These are phyloP conservation scores for Diglossa cyanea DNA, from an alignment of 2,797 vertebrate species.

Conservation along the genomic window DNA sequence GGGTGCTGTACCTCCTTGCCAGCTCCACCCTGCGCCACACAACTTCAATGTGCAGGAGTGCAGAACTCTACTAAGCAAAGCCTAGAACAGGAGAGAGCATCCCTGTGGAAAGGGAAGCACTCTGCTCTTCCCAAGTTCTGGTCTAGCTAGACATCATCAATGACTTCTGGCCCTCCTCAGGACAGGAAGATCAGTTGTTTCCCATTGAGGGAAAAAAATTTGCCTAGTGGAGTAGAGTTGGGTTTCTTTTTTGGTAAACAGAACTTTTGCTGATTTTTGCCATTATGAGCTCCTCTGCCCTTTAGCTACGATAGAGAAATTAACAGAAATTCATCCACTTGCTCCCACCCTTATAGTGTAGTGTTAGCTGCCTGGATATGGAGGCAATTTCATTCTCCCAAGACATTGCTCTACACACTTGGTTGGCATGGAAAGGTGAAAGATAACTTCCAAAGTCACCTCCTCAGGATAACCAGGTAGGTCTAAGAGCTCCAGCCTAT, in stretches of 20 bases:
- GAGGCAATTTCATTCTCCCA: constrained; percentile 20
- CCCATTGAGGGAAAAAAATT: background rate
- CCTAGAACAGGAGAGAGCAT: constrained; percentile 49
- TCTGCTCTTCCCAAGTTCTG: constrained; percentile 60
- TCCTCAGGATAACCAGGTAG: background rate
- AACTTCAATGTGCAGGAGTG: constrained; percentile 35
- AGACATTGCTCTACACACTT: constrained; percentile 15
- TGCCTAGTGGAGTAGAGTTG: constrained; percentile 28
- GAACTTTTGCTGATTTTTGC: constrained; percentile 44
- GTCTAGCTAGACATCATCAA: constrained; percentile 21
- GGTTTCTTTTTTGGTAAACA: constrained; percentile 65
- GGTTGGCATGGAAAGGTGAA: background rate
- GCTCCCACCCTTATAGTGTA: constrained; percentile 35
- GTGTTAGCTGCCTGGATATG: constrained; percentile 34
- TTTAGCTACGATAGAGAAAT: constrained; percentile 55
- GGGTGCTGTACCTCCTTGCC: constrained; percentile 50
- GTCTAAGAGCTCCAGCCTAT: constrained; percentile 10
- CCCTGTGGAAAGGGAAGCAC: constrained; percentile 48
- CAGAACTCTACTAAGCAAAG: constrained; percentile 42
- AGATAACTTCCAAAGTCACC: constrained; percentile 15
- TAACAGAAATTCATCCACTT: constrained; percentile 42
- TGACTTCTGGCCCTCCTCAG: constrained; percentile 25
- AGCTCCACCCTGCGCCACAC: constrained; percentile 41
- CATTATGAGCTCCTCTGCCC: constrained; percentile 49
- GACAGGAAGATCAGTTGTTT: constrained; percentile 24